phyloP scores from a whole-genome alignment of 2,888 invertebrate genomes.

The Rapana venosa region DNA sequence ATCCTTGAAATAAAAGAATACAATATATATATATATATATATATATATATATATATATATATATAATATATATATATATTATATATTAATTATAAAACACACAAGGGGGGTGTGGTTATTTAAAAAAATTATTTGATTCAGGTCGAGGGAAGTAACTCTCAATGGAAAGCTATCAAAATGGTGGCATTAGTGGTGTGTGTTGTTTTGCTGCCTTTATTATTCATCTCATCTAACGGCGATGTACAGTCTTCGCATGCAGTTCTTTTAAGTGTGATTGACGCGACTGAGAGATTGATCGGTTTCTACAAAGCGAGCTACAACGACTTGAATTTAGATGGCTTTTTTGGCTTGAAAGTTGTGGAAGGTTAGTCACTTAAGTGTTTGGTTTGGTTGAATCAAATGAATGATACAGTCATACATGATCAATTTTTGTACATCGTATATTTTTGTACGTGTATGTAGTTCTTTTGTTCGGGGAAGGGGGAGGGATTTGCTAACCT shows the following conservation, averaged over 20 bases:
- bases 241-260: constrained; percentile 50
- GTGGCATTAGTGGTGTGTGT: constrained; percentile 44
- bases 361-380: constrained; percentile 64
- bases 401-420: no score
- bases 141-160: constrained; percentile 12
- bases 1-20: no score
- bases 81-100: no score
- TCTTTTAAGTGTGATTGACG: constrained; percentile 56
- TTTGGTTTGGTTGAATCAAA: no score
- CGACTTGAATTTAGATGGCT: constrained; percentile 72
- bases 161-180: constrained; percentile 40
- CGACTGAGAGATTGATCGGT: constrained; percentile 61
- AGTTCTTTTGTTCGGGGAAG: not conserved
- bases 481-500: no score
- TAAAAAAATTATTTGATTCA: no score
- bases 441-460: not conserved
- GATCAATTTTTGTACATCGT: not conserved
- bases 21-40: no score
- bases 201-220: constrained; percentile 43
- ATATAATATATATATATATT: no score
- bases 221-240: constrained; percentile 26
- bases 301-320: constrained; percentile 66
- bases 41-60: no score
- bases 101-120: no score
- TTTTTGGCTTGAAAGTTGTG: constrained; percentile 72